Base-by-base conservation (phyloP, 2,113 vertebrate species). In the Elephas maximus region DNA sequence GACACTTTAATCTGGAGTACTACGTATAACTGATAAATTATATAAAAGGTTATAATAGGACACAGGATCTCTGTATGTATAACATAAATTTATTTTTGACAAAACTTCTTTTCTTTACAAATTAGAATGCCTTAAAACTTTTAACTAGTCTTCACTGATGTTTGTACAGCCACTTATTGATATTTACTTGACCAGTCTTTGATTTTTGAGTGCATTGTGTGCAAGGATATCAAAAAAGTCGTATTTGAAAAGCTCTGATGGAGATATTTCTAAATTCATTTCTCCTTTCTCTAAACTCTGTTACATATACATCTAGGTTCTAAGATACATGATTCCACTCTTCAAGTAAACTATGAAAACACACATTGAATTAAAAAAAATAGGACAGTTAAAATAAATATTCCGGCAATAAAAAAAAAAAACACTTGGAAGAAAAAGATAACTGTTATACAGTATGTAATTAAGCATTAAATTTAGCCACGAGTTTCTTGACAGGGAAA, bases 391-490 rank as follows among this genome's bases (percentile, higher is more conserved):
- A 91, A 76, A 71, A 89, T 92, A 85, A 87, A 45, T 84, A 88
- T 48, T 91, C 81, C 63, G 94, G 24, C 48, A 91, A 69, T 45
- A 82, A 90, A 33, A 78, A 33, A 87, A 81, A 76, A 37, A 90
- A 67, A 37, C 24, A 73, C 53, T 82, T 79, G 37, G 30, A 69
- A 8, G 44, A 69, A 87, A 94, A 81, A 63, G 33, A 41, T 60
- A 80, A 84, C 37, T 37, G 5, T 30, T 65, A 79, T 3, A 57
- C 21, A 91, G n/a, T 8, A 45, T 65, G n/a, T 76, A 84, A 65
- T 78, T 85, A 96, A 91, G 67, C 73, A 45, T 74, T 94, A 71
- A 73, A 82, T 86, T 82, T 81, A 67, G 44, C 62, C 26, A 78
- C 82, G 44, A 89, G 21, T 24, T 60, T 77, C 30, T 63, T 91